These are phyloP conservation scores for Xyrichtys novacula DNA, from an alignment of 2,797 vertebrate species.

Conservation along the genomic window DNA sequence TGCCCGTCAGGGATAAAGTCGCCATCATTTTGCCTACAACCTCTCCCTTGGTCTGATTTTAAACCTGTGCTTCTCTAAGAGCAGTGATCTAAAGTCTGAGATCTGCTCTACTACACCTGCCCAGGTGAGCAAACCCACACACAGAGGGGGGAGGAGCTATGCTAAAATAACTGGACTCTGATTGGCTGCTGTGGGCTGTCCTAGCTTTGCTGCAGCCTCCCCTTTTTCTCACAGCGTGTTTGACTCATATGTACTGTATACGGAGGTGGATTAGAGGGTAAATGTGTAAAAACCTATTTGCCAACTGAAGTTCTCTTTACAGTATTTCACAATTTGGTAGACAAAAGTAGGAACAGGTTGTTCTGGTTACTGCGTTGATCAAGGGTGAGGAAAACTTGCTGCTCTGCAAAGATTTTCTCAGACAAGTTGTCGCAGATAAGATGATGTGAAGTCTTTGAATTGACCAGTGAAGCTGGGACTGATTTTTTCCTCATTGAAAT, in stretches of 20 bases:
- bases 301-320: slow-evolving; percentile 10
- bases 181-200: slow-evolving; percentile 58
- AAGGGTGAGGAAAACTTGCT: background rate
- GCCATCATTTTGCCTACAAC: slow-evolving; percentile 76
- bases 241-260: slow-evolving; percentile 29
- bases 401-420: background rate
- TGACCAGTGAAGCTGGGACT: no score
- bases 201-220: background rate
- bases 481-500: no score
- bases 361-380: slow-evolving; percentile 5
- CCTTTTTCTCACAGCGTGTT: slow-evolving; percentile 18
- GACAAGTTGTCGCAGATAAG: background rate
- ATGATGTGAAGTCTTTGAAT: background rate
- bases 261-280: slow-evolving; percentile 21
- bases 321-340: slow-evolving; percentile 23
- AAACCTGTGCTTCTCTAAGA: slow-evolving; percentile 34
- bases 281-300: slow-evolving; percentile 33
- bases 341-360: slow-evolving; percentile 23
- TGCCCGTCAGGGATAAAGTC: slow-evolving; percentile 76
- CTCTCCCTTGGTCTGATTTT: slow-evolving; percentile 25
- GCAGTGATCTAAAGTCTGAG: slow-evolving; percentile 32
- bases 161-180: slow-evolving; percentile 18
- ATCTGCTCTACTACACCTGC: slow-evolving; percentile 67
- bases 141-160: slow-evolving; percentile 55
- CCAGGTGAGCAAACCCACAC: slow-evolving; percentile 69